Conservation (phyloP, 2,113 vertebrate genomes). For the Austrofundulus limnaeus region DNA sequence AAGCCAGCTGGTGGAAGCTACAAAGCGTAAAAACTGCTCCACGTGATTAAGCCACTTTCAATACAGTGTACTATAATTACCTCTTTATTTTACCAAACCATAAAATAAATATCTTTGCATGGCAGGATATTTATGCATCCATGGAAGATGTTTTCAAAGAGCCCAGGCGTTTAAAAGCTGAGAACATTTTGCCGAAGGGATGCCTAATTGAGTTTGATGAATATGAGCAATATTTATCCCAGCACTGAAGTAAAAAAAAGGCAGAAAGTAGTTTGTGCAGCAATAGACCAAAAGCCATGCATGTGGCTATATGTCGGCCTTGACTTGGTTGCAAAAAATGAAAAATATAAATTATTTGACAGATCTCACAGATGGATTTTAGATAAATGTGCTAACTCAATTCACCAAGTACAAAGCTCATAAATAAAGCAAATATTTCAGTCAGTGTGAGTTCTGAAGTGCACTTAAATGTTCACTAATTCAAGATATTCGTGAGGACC, state of each 20-base stretch:
- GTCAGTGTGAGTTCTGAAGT: conserved; percentile 24
- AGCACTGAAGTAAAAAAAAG: conserved; percentile 8
- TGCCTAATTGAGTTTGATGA: conserved; percentile 29
- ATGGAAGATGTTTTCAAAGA: conserved; percentile 22
- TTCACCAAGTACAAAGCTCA: conserved; percentile 24
- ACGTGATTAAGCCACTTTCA: conserved; percentile 16
- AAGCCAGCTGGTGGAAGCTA: conserved; percentile 40
- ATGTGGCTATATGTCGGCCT: background rate
- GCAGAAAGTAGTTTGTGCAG: background rate
- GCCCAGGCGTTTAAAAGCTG: conserved; percentile 15
- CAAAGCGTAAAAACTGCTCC: conserved; percentile 17
- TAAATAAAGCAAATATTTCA: conserved; percentile 41
- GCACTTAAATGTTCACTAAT: conserved; percentile 35
- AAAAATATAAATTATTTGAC: conserved; percentile 14
- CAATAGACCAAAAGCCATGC: conserved; percentile 1
- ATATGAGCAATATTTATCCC: conserved; percentile 24
- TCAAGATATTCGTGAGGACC: conserved; percentile 24
- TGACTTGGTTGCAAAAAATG: conserved; percentile 6
- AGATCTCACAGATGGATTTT: conserved; percentile 14
- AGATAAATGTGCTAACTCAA: conserved; percentile 1
- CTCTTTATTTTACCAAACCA: conserved; percentile 9
- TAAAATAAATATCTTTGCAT: conserved; percentile 22
- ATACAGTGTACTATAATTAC: conserved; percentile 2
- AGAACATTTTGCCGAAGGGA: conserved; percentile 16
- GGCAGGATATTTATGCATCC: conserved; percentile 36